These are phyloP conservation scores for Harpagus bidentatus DNA, from an alignment of 2,113 vertebrate species.

Conservation along the genomic window DNA sequence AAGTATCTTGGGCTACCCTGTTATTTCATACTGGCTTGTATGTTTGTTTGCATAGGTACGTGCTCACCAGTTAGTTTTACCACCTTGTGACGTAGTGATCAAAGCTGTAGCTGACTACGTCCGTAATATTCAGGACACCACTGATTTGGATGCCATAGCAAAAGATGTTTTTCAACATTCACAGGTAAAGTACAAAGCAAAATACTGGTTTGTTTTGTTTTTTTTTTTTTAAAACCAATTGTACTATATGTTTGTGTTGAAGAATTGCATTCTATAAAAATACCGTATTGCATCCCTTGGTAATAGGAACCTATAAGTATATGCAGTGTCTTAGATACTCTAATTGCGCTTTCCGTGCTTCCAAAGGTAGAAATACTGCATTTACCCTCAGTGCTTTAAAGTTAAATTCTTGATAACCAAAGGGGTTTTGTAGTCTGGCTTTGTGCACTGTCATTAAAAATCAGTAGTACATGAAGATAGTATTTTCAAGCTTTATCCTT, in stretches of 20 bases:
- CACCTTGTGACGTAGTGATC: conserved; percentile 94
- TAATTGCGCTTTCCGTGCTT: neutral
- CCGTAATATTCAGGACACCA: conserved; percentile 86
- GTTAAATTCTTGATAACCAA: neutral
- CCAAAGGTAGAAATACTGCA: neutral
- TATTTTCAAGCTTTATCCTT: neutral
- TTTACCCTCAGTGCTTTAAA: neutral
- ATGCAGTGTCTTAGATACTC: neutral
- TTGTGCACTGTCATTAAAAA: neutral
- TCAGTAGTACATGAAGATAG: neutral
- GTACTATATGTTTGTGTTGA: neutral
- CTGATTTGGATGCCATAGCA: conserved; percentile 88
- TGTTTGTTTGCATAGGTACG: conserved; percentile 81
- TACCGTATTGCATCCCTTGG: neutral
- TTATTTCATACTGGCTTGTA: neutral
- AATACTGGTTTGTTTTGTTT: neutral
- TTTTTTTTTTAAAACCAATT: neutral
- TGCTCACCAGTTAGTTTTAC: conserved; percentile 93
- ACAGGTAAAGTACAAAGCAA: conserved; percentile 76
- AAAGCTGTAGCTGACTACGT: conserved; percentile 93
- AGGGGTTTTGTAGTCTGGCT: neutral
- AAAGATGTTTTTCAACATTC: conserved; percentile 95
- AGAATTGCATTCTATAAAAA: neutral
- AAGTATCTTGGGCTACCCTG: neutral
- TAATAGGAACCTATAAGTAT: neutral